Evolutionary conservation across 2,797 vertebrate species (phyloP).

Genomic region (Sphenodon punctatus): DNA sequence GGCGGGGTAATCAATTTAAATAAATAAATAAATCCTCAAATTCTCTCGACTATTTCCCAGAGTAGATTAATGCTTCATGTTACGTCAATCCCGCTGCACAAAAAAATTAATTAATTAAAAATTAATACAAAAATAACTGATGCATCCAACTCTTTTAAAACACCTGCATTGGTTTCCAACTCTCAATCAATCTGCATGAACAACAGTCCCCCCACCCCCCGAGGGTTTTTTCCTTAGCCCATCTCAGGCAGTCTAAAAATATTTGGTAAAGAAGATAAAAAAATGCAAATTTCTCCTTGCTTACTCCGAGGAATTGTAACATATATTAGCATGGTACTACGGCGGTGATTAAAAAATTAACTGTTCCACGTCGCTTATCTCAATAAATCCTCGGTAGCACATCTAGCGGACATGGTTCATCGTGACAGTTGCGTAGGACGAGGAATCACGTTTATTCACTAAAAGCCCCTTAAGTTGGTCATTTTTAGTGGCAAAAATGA

Average conservation of each 20-base stretch:
- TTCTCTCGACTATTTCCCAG: too few relatives aligned
- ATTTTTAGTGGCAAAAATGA: slow-evolving; percentile 76
- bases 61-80: not conserved
- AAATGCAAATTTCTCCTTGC: slow-evolving; percentile 49
- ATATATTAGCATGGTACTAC: slow-evolving; percentile 40
- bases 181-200: slow-evolving; percentile 27
- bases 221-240: not conserved
- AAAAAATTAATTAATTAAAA: slow-evolving; percentile 1
- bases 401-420: slow-evolving; percentile 60
- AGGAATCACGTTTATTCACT: slow-evolving; percentile 69
- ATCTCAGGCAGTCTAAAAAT: slow-evolving; percentile 11
- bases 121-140: slow-evolving; percentile 18
- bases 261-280: slow-evolving; percentile 10
- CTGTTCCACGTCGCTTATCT: slow-evolving; percentile 43
- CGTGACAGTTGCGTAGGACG: slow-evolving; percentile 45
- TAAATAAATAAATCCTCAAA: too few relatives aligned
- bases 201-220: too few relatives aligned
- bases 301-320: slow-evolving; percentile 40
- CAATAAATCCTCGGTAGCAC: slow-evolving; percentile 36
- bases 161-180: slow-evolving; percentile 7
- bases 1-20: too few relatives aligned
- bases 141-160: slow-evolving; percentile 28
- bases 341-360: slow-evolving; percentile 68
- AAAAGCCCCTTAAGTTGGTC: slow-evolving; percentile 69
- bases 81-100: not conserved